Conservation (phyloP, 2,888 invertebrate species). For the Drosophila paracracens region DNA sequence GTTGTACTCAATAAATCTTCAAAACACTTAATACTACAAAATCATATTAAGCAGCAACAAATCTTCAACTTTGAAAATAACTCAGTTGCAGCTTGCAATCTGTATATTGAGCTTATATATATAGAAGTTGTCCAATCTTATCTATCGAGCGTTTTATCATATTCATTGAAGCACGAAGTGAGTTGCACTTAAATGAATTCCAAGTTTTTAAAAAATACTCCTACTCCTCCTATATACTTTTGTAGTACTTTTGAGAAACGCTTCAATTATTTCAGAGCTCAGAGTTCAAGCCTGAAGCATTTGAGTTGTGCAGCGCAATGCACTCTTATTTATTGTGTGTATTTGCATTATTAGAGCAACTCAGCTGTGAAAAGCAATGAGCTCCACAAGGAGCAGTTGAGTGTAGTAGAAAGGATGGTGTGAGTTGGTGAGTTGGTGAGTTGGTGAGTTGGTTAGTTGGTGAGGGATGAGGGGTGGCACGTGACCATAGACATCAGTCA, state of each 20-base stretch:
- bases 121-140: not conserved
- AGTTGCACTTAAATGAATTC: not conserved
- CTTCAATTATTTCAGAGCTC: constrained; percentile 34
- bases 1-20: not conserved
- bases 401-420: not conserved
- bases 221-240: not conserved
- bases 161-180: not conserved
- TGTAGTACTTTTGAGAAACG: constrained; percentile 1
- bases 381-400: not conserved
- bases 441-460: no score
- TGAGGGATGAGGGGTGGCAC: not conserved
- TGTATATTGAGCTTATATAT: no score
- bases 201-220: not conserved
- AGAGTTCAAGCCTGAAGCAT: constrained; percentile 24
- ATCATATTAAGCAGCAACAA: not conserved
- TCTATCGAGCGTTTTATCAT: not conserved
- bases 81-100: no score
- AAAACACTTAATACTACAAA: not conserved
- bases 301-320: constrained; percentile 31
- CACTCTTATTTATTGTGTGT: constrained; percentile 74
- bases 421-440: no score
- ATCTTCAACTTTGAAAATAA: no score
- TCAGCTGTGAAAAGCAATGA: constrained; percentile 62
- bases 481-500: constrained; percentile 49
- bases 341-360: constrained; percentile 72